Percentiles rank a stretch among this genome's conserved stretches.
These are phyloP conservation scores for Leptarthrus brevirostris DNA, from an alignment of 2,888 invertebrate genomes.

Conservation along the genomic window DNA sequence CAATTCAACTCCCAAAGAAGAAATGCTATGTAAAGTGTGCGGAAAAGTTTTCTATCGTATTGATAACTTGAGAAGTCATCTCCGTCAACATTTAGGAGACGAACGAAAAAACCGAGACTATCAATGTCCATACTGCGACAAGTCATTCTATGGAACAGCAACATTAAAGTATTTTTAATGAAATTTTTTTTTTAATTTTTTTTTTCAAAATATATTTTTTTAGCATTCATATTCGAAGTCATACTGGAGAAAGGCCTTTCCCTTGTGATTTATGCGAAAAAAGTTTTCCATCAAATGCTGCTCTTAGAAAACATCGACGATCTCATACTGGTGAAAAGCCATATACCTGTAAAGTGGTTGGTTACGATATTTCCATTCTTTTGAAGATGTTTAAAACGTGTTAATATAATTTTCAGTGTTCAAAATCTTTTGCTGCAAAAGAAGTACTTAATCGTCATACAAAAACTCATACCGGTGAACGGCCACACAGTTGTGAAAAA, in stretches of 20 bases:
- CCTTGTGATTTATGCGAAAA: slow-evolving; percentile 80
- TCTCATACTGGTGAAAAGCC: slow-evolving; percentile 75
- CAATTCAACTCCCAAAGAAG: slow-evolving; percentile 59
- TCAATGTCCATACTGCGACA: slow-evolving; percentile 74
- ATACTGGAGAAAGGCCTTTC: slow-evolving; percentile 76
- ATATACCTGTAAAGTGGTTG: slow-evolving; percentile 69
- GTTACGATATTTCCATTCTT: slow-evolving; percentile 25
- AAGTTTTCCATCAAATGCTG: slow-evolving; percentile 78
- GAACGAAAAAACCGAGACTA: slow-evolving; percentile 71
- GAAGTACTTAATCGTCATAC: slow-evolving; percentile 84
- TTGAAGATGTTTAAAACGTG: not conserved
- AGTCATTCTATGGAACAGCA: slow-evolving; percentile 74
- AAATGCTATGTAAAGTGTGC: slow-evolving; percentile 66
- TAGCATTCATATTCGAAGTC: slow-evolving; percentile 75
- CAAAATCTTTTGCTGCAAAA: slow-evolving; percentile 81
- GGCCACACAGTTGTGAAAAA: slow-evolving; percentile 64
- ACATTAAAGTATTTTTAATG: slow-evolving; percentile 67
- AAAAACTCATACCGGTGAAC: slow-evolving; percentile 72
- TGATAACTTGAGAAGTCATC: slow-evolving; percentile 78
- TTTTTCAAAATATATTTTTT: slow-evolving; percentile 27
- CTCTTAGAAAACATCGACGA: slow-evolving; percentile 79
- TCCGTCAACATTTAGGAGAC: slow-evolving; percentile 76
- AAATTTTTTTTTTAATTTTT: slow-evolving; percentile 17
- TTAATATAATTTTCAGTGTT: slow-evolving; percentile 71
- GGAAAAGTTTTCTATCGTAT: slow-evolving; percentile 68